Conservation (phyloP, 1,140 invertebrate species). For the Hyphantria cunea region DNA sequence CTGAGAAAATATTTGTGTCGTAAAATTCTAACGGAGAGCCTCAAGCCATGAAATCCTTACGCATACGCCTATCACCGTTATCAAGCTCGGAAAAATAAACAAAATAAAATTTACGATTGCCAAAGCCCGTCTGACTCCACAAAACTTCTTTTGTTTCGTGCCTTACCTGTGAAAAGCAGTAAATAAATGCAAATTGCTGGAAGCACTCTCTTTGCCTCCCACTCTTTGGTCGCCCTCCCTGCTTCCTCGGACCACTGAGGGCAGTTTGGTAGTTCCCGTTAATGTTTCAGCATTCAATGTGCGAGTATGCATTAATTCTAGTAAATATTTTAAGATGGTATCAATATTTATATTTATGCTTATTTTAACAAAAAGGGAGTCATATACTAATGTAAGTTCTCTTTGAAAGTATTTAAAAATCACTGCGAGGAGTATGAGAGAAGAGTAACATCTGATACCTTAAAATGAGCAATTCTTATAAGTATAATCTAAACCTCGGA, state of each 20-base stretch:
- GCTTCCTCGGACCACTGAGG: conserved; percentile 19
- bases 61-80: conserved; percentile 21
- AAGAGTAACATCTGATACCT: no score
- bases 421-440: no score
- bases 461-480: no score
- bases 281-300: conserved; percentile 23
- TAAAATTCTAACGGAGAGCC: no score
- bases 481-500: no score
- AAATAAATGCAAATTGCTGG: conserved; percentile 66
- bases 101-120: conserved; percentile 35
- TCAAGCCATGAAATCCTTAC: not conserved
- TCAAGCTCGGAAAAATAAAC: conserved; percentile 14
- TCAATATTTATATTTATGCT: no score
- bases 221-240: conserved; percentile 13
- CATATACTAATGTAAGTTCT: no score
- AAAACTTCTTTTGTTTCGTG: conserved; percentile 47
- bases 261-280: conserved; percentile 2
- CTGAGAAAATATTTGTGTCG: no score
- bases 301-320: conserved; percentile 8
- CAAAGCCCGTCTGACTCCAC: conserved; percentile 23
- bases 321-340: no score
- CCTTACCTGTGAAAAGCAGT: conserved; percentile 48
- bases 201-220: conserved; percentile 43
- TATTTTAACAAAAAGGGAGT: no score
- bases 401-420: no score